Conservation (phyloP, 2,797 vertebrate genomes). For the Alosa sapidissima region DNA sequence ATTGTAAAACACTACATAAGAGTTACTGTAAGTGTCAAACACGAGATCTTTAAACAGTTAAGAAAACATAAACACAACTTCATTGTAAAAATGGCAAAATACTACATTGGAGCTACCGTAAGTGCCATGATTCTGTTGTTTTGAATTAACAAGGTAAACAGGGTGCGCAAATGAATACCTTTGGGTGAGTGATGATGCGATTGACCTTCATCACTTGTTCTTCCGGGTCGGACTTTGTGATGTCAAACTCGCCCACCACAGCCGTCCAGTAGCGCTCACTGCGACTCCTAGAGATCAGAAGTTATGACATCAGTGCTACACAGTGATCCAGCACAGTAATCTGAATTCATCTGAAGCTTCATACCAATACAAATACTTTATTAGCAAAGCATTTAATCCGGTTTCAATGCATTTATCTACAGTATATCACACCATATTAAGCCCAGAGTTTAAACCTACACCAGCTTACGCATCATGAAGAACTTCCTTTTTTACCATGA, state of each 20-base stretch:
- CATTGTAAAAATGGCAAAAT: background rate
- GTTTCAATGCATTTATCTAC: background rate
- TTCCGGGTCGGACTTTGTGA: slow-evolving; percentile 75
- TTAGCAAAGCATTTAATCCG: background rate
- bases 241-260: slow-evolving; percentile 84
- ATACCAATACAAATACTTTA: background rate
- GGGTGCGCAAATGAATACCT: slow-evolving; percentile 69
- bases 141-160: background rate
- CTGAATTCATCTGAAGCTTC: background rate
- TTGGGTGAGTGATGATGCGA: slow-evolving; percentile 88
- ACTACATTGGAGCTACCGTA: background rate
- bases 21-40: background rate
- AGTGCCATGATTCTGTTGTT: background rate
- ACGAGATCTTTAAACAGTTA: too few relatives aligned
- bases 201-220: slow-evolving; percentile 82
- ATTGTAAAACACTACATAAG: too few relatives aligned
- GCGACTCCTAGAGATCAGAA: slow-evolving; percentile 70
- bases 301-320: slow-evolving; percentile 18
- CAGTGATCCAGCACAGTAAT: background rate
- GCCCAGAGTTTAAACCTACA: too few relatives aligned
- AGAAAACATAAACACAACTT: background rate
- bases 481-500: too few relatives aligned
- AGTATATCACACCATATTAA: background rate
- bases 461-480: too few relatives aligned
- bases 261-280: slow-evolving; percentile 90